Evolutionary conservation across 1,140 invertebrate species (phyloP).

Genomic region (Galleria mellonella): DNA sequence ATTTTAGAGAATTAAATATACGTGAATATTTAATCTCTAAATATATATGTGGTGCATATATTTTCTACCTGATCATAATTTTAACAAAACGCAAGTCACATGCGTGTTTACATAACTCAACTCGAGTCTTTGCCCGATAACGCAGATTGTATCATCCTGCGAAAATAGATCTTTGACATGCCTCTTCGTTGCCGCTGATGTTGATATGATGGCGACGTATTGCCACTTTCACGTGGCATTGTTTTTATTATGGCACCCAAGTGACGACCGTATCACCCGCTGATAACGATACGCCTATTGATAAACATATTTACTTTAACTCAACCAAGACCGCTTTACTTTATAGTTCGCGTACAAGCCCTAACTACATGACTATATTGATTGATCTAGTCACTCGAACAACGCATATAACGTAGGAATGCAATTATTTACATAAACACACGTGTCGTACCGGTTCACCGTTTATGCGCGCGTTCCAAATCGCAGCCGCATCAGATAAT

Average conservation of each 20-base stretch:
- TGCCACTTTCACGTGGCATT: slow-evolving; percentile 56
- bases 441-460: slow-evolving; percentile 18
- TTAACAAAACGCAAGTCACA: neutral
- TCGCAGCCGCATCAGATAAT: slow-evolving; percentile 7
- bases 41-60: slow-evolving; percentile 6
- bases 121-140: slow-evolving; percentile 65
- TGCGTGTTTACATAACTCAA: slow-evolving; percentile 12
- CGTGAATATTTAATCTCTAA: too few relatives aligned
- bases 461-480: slow-evolving; percentile 7
- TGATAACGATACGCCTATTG: slow-evolving; percentile 46
- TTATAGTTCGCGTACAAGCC: neutral
- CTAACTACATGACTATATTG: slow-evolving; percentile 17
- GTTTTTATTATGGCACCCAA: slow-evolving; percentile 59
- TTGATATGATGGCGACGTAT: slow-evolving; percentile 28
- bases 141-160: slow-evolving; percentile 52
- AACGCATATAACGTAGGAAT: slow-evolving; percentile 30
- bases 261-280: slow-evolving; percentile 23
- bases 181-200: slow-evolving; percentile 20
- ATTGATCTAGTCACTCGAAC: slow-evolving; percentile 28
- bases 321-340: too few relatives aligned
- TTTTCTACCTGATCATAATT: slow-evolving; percentile 11
- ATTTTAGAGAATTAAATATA: too few relatives aligned
- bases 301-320: slow-evolving; percentile 13
- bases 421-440: slow-evolving; percentile 52
- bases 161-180: slow-evolving; percentile 60